Evolutionary conservation across 2,888 invertebrate species (phyloP).

Genomic region (Micoletzkya japonica): DNA sequence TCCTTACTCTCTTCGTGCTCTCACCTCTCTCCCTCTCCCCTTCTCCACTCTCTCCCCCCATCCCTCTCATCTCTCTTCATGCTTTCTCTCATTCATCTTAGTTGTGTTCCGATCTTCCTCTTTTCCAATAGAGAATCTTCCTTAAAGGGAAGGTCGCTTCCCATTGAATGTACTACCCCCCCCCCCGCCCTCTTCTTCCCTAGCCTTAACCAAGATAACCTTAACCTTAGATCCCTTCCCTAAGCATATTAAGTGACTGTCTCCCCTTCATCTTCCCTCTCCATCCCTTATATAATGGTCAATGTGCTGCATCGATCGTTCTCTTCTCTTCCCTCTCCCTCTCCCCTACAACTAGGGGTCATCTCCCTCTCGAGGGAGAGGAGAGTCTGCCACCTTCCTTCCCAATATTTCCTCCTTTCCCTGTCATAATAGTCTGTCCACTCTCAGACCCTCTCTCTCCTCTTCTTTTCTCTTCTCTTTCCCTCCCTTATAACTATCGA

Average conservation of each 20-base stretch:
- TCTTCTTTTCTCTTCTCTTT: background rate
- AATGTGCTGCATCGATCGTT: slow-evolving; percentile 1
- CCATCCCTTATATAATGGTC: too few species aligned
- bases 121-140: too few species aligned
- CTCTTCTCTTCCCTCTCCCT: background rate
- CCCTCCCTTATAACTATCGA: background rate
- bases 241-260: too few species aligned
- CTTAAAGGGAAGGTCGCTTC: too few species aligned
- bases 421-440: background rate
- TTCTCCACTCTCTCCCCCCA: slow-evolving; percentile 1
- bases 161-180: too few species aligned
- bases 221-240: background rate
- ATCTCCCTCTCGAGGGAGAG: background rate
- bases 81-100: background rate
- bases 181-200: too few species aligned
- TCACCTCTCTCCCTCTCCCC: background rate
- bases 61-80: slow-evolving; percentile 8
- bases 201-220: background rate
- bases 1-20: background rate
- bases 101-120: background rate
- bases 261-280: background rate
- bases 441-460: background rate
- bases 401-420: background rate
- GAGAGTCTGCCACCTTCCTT: background rate
- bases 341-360: background rate